Evolutionary conservation across 2,888 invertebrate genomes (phyloP).

Genomic region (Mechanitis messenoides): DNA sequence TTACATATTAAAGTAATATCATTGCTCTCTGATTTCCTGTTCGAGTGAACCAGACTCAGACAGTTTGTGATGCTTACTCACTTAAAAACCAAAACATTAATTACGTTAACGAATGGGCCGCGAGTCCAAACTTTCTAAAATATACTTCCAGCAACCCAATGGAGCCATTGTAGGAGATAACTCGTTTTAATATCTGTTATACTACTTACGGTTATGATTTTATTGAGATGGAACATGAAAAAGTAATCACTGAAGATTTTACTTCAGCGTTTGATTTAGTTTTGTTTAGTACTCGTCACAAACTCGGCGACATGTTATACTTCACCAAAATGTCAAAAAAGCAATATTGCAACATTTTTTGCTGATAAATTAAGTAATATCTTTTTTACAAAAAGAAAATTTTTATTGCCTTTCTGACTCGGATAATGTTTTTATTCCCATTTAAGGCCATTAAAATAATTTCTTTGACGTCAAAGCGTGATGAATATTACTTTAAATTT

Average conservation of each 20-base stretch:
- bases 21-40: conserved; percentile 7
- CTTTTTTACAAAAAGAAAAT: too few relatives aligned
- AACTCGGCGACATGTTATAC: too few relatives aligned
- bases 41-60: neutral
- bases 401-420: too few relatives aligned
- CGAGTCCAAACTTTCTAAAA: conserved; percentile 56
- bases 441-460: neutral
- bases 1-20: neutral
- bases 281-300: too few relatives aligned
- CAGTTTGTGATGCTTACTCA: conserved; percentile 46
- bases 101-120: conserved; percentile 59
- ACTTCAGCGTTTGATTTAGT: neutral
- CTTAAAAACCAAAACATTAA: conserved; percentile 53
- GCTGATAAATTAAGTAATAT: too few relatives aligned
- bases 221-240: conserved; percentile 9
- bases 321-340: too few relatives aligned
- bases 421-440: too few relatives aligned
- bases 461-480: neutral
- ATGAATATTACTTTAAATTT: conserved; percentile 16
- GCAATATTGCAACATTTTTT: too few relatives aligned
- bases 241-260: conserved; percentile 9
- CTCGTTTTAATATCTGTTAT: conserved; percentile 21
- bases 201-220: conserved; percentile 15
- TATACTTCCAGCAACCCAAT: conserved; percentile 28
- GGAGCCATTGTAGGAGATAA: conserved; percentile 25